A percentile compares a stretch with the other conserved stretches of the same genome.
Conservation (phyloP, 2,797 vertebrate genomes). For the Galago senegalensis region DNA sequence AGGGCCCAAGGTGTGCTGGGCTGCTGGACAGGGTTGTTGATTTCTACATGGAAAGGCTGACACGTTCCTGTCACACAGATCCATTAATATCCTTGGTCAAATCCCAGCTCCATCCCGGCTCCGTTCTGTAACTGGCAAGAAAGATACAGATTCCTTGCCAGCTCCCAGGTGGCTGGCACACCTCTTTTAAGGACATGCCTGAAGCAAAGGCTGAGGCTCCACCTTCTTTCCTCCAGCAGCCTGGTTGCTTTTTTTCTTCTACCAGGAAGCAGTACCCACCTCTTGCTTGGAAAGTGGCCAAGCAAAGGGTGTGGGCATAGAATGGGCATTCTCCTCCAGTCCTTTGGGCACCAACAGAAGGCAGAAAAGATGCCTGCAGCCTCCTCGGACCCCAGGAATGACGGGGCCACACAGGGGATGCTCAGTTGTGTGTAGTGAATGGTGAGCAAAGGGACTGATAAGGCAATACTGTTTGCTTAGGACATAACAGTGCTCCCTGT, state of each 20-base stretch:
- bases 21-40: fast-evolving
- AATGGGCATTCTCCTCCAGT: background rate
- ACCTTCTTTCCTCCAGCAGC: background rate
- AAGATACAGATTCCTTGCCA: background rate
- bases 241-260: background rate
- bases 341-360: background rate
- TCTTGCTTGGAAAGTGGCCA: background rate
- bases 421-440: background rate
- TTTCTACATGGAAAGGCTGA: background rate
- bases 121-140: background rate
- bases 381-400: background rate
- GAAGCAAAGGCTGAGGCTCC: background rate
- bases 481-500: background rate
- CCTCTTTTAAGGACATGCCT: background rate
- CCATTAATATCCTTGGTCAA: background rate
- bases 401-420: background rate
- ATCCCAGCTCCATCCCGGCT: background rate
- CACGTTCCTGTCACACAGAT: fast-evolving
- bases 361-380: background rate
- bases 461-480: background rate
- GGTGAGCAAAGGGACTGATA: background rate
- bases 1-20: background rate
- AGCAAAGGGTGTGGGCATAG: background rate
- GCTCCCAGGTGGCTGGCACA: background rate
- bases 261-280: background rate